phyloP scores from a whole-genome alignment of 2,113 vertebrate species.

The Chamaea fasciata region DNA sequence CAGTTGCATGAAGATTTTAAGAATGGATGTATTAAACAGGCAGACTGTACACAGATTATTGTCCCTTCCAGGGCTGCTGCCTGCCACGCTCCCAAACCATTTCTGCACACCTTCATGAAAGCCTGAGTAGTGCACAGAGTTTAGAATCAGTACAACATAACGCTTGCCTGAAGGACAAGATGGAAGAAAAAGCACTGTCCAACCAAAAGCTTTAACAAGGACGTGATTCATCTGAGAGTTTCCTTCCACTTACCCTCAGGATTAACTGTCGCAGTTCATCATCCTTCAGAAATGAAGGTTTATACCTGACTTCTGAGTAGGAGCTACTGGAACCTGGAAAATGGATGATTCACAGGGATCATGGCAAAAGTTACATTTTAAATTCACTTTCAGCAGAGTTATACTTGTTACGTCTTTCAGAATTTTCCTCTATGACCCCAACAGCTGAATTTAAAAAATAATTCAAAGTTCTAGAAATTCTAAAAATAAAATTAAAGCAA shows the following conservation, averaged over 20 bases:
- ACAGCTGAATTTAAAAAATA: neutral
- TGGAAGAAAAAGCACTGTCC: neutral
- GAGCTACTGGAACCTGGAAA: conserved; percentile 77
- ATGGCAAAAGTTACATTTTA: neutral
- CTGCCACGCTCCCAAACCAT: neutral
- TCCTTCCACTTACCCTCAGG: conserved; percentile 75
- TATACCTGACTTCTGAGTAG: conserved; percentile 81
- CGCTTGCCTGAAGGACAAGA: neutral
- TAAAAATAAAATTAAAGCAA: neutral
- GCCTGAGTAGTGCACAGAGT: neutral
- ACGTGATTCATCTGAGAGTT: neutral
- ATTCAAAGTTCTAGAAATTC: neutral
- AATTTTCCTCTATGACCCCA: neutral
- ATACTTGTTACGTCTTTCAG: neutral
- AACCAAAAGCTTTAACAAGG: neutral
- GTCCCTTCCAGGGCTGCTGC: neutral
- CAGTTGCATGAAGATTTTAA: neutral
- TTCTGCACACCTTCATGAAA: neutral
- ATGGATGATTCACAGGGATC: neutral
- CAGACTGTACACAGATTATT: neutral
- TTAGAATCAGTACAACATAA: neutral
- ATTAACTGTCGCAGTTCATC: conserved; percentile 85
- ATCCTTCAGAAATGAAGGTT: conserved; percentile 86
- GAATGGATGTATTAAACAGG: neutral
- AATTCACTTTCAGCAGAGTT: neutral